Base-by-base conservation (phyloP, 64 coral and sea anemone species). In the Platygyra sinensis region DNA sequence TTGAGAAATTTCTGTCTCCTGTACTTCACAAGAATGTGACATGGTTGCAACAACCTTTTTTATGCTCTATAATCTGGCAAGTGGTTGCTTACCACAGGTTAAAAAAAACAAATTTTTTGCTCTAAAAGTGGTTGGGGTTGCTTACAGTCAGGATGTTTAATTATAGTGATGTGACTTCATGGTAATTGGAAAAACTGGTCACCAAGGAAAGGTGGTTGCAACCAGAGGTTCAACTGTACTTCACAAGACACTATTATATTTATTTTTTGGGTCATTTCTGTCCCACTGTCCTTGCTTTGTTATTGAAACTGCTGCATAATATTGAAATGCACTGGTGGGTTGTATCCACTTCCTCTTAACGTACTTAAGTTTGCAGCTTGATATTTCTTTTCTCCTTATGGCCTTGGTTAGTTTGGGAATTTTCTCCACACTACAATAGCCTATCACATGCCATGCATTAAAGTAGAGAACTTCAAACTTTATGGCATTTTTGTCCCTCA, bases 401-500 rank as follows among this genome's bases (percentile, higher is more conserved):
- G 67, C n/a, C 28, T 72, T 72, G 6, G 67, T 72, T 8, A 72
- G 67, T 28, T 72, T 72, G 25, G 67, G 67, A 28, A 72, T 72
- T 72, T 72, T 72, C 27, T 72, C 67, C 4, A 72, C 67, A 8
- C 67, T n/a, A 28, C 67, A 72, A 12, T 72, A 72, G 5, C 67
- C 27, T 28, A 28, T 72, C 9, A 72, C n/a, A 10, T 28, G 67
- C 25, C 67, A 72, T 12, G 28, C 67, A 28, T 24, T 7, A 72
- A 12, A 28, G 11, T 72, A 24, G 30, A 72, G 28, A 25, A 72
- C 67, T 72, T 72, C 67, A 72, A 72, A 72, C 28, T 5, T 72
- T 28, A 72, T 72, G 24, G 67, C 67, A 72, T 72, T 72, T 72
- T 28, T 72, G 67, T 72, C 67, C 28, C 67, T 72, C 69, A 72